Percentiles rank a stretch among this genome's conserved stretches.
phyloP scores from a whole-genome alignment of 2,888 invertebrate genomes.

The Tinea trinotella region DNA sequence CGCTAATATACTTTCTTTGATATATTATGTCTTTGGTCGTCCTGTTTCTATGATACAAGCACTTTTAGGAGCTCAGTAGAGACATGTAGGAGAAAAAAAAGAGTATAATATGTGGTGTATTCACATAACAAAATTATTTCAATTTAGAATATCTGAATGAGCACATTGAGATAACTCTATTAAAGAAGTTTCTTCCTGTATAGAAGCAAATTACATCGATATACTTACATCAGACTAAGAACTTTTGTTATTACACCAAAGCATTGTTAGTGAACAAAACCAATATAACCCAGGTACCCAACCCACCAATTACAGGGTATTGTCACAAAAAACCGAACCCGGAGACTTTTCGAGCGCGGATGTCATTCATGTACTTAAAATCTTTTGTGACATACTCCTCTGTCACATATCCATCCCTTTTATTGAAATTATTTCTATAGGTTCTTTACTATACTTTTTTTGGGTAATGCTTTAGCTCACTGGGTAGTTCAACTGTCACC shows the following conservation, averaged over 20 bases:
- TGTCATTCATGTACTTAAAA: constrained; percentile 61
- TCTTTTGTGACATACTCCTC: constrained; percentile 59
- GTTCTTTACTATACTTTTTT: constrained; percentile 40
- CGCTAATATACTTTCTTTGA: too few relatives aligned
- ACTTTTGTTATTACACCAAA: constrained; percentile 43
- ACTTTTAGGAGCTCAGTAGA: too few relatives aligned
- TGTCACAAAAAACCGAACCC: constrained; percentile 57
- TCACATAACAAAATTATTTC: not conserved
- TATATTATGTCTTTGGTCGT: too few relatives aligned
- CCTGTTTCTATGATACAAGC: too few relatives aligned
- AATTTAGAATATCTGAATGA: not conserved
- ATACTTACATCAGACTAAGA: constrained; percentile 38
- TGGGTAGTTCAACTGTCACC: constrained; percentile 6
- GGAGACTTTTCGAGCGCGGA: constrained; percentile 60
- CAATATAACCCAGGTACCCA: constrained; percentile 63
- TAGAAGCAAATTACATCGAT: constrained; percentile 50
- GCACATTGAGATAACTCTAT: not conserved
- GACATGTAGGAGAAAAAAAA: too few relatives aligned
- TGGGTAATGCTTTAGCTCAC: constrained; percentile 33
- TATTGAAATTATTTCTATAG: constrained; percentile 62
- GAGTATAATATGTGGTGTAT: too few relatives aligned
- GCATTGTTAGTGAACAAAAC: constrained; percentile 62
- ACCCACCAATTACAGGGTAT: constrained; percentile 67
- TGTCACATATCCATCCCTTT: constrained; percentile 70
- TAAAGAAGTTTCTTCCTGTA: not conserved